Base-by-base conservation (phyloP, 2,888 invertebrate species). In the Lobophora halterata region DNA sequence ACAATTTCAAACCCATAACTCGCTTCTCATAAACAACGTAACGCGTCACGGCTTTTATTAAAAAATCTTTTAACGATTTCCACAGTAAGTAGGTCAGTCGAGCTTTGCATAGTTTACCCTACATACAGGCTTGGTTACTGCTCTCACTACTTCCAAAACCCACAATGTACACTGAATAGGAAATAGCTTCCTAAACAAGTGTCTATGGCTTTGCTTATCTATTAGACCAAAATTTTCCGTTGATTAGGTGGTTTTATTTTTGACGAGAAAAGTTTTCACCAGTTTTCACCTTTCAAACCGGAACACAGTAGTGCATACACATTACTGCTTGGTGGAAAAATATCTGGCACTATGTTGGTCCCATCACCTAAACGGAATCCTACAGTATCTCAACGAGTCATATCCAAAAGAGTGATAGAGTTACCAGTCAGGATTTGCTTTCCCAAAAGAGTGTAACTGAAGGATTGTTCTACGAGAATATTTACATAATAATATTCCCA, bases 171-270 rank as follows among this genome's bases (percentile, higher is more conserved):
- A 55, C 50, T 47, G 61, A 63, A 64, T 64, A 64, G 68, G 58
- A 67, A 74, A 73, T 72, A 68, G 71, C 69, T 74, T 61, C 60
- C 65, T 65, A 68, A 63, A 60, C 61, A n/a, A 27, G 25, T 55
- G 55, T 58, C 46, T 41, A 41, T 25, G 28, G 58, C 60, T 68
- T 66, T 61, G 63, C 64, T 67, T 73, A 73, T 74, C 72, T 71
- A 73, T 74, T 70, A 72, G n/a, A n/a, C n/a, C 68, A 57, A 16
- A 56, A 61, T 58, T 55, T 58, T 52, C 53, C 58, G 57, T 65
- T 64, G 61, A 53, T 55, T 53, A 52, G 53, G 55, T 30, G 25
- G 30, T n/a, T n/a, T n/a, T n/a, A n/a, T n/a, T n/a, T n/a, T n/a
- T n/a, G n/a, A n/a, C n/a, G n/a, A n/a, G n/a, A n/a, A n/a, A n/a